Evolutionary conservation across 2,113 vertebrate species (phyloP).

Genomic region (Pelobates fuscus): DNA sequence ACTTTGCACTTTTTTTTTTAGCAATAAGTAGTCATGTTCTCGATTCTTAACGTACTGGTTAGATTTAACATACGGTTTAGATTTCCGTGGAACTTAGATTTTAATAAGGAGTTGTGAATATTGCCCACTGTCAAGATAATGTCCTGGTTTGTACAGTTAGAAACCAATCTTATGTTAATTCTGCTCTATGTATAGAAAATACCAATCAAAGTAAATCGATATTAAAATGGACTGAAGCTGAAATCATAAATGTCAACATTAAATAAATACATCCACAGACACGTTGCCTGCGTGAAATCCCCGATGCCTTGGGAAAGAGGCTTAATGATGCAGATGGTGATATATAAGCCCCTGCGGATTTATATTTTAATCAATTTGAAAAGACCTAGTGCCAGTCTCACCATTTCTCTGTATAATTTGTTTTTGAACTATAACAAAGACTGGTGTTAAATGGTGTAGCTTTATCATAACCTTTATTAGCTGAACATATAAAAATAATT

Average conservation of each 20-base stretch:
- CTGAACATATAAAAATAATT: too few relatives aligned
- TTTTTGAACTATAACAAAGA: not conserved
- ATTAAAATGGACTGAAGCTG: not conserved
- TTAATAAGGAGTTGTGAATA: too few relatives aligned
- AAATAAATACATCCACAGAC: not conserved
- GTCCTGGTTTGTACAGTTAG: not conserved
- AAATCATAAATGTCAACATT: not conserved
- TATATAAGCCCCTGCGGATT: constrained; percentile 2
- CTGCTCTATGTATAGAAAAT: not conserved
- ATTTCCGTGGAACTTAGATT: too few relatives aligned
- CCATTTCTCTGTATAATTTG: not conserved
- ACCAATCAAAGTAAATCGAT: not conserved
- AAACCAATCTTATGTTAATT: constrained; percentile 1
- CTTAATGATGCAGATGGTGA: not conserved
- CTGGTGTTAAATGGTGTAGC: too few relatives aligned
- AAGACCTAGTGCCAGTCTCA: not conserved
- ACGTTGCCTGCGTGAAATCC: not conserved
- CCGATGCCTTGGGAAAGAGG: not conserved
- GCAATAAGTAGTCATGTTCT: too few relatives aligned
- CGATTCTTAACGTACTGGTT: too few relatives aligned
- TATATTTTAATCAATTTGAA: not conserved
- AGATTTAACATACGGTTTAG: too few relatives aligned
- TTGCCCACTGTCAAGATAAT: too few relatives aligned
- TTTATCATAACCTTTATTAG: too few relatives aligned
- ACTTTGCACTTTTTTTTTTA: too few relatives aligned